Base-by-base conservation (phyloP, 2,113 vertebrate species). In the Laticauda laticaudata region DNA sequence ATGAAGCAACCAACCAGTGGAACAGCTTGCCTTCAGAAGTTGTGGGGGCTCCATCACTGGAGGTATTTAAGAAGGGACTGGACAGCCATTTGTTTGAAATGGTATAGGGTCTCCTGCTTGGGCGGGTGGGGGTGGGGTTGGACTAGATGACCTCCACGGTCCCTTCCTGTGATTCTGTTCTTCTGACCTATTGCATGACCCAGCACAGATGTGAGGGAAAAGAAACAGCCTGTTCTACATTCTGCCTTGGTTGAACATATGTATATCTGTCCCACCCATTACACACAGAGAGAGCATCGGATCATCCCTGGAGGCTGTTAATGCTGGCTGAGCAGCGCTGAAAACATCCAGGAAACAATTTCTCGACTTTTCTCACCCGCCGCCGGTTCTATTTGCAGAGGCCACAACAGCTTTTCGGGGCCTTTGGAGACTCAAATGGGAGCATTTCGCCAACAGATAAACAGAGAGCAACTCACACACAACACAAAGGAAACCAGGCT, bases 141-240 rank as follows among this genome's bases (percentile, higher is more conserved):
- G 55, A 56, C 18, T 56, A 5, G 55, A 56, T 5, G 55, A 56
- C 18, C 55, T 57, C 56, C 56, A 23, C 23, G 56, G 21, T 23
- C 56, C 56, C 56, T 57, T 23, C 56, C 21, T 21, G 21, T 57
- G 56, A 7, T 57, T 57, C 56, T 57, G 56, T 23, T 23, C 5
- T 23, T 57, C 56, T 91, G 96, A 95, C 94, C 90, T 5, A 34
- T 69, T 93, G 92, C 14, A 85, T 94, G 95, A 61, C 0, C 53
- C 93, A 94, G 92, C 54, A 94, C 95, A 96, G 96, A 95, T 92
- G 95, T 88, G 20, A 9, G 94, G 94, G 87, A 94, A 93, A 69
- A 0, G 61, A 95, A 94, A 93, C 39, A n/a, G 51, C 91, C 88
- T 93, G 94, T 88, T 88, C 91, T 92, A 89, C 94, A 95, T 89